Conservation (phyloP, 1,140 invertebrate genomes). For the Agraylea sexmaculata region DNA sequence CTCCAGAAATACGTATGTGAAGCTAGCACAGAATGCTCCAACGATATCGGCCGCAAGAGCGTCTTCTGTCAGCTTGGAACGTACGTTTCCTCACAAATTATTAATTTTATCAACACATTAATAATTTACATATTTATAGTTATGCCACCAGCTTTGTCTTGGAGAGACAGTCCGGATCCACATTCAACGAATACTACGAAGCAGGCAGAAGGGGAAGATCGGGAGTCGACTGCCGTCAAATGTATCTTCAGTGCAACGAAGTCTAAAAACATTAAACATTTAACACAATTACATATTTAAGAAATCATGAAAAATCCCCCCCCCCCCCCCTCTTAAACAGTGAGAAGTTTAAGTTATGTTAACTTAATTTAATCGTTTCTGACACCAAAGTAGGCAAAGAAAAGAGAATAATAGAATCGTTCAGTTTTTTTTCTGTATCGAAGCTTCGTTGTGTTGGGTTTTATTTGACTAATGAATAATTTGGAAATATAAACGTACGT, state of each 20-base stretch:
- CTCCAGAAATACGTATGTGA: conserved; percentile 76
- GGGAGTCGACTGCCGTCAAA: conserved; percentile 68
- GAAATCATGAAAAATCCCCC: too few species aligned
- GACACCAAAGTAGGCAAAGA: too few species aligned
- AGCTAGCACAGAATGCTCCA: conserved; percentile 75
- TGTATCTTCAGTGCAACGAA: conserved; percentile 78
- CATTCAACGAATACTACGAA: conserved; percentile 71
- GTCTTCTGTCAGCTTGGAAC: conserved; percentile 87
- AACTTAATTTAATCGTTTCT: too few species aligned
- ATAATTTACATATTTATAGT: conserved; percentile 36
- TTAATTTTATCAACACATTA: conserved; percentile 1
- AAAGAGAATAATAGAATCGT: too few species aligned
- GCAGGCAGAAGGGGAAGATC: conserved; percentile 70
- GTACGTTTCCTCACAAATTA: conserved; percentile 48
- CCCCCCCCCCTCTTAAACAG: too few species aligned
- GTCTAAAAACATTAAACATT: too few species aligned
- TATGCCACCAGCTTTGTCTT: conserved; percentile 76
- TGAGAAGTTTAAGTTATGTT: too few species aligned
- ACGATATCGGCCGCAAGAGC: conserved; percentile 68
- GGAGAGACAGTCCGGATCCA: conserved; percentile 57
- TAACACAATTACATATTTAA: too few species aligned
- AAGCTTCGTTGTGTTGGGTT: too few species aligned
- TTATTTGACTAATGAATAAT: too few species aligned
- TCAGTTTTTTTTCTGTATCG: too few species aligned
- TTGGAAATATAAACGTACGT: too few species aligned